Percentiles rank a stretch among this genome's conserved stretches.
These are phyloP conservation scores for Semaprochilodus insignis DNA, from an alignment of 2,797 vertebrate species.

Conservation along the genomic window DNA sequence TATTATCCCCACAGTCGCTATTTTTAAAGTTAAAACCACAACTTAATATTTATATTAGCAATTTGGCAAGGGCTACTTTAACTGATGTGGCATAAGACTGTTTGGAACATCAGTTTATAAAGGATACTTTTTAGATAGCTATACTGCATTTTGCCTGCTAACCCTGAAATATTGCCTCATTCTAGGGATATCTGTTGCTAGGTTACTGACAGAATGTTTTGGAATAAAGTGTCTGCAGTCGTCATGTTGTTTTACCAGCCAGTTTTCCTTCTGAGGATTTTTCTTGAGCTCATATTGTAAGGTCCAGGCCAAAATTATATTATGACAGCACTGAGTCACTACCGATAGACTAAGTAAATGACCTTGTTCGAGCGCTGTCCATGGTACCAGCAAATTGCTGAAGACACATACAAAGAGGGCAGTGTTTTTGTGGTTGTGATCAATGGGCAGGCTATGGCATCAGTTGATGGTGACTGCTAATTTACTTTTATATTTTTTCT, in stretches of 20 bases:
- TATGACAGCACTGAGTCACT: not conserved
- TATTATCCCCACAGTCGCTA: too few species aligned
- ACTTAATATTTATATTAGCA: too few species aligned
- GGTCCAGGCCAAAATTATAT: not conserved
- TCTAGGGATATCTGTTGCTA: not conserved
- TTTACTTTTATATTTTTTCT: not conserved
- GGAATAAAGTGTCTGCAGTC: not conserved
- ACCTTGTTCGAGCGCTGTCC: not conserved
- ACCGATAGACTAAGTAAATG: not conserved
- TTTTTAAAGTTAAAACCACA: too few species aligned
- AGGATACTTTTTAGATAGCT: not conserved
- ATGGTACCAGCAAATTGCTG: not conserved
- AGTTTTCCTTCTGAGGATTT: not conserved
- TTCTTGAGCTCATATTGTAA: not conserved
- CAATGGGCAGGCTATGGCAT: not conserved
- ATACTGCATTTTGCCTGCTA: not conserved
- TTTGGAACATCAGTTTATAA: not conserved
- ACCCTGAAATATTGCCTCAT: not conserved
- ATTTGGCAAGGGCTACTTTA: too few species aligned
- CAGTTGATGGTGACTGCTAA: not conserved
- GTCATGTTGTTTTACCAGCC: not conserved
- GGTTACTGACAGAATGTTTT: not conserved
- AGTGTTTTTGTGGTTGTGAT: slow-evolving; percentile 1
- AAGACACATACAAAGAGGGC: not conserved
- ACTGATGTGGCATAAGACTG: too few species aligned